Base-by-base conservation (phyloP, 1,140 invertebrate species). In the Cepaea nemoralis region DNA sequence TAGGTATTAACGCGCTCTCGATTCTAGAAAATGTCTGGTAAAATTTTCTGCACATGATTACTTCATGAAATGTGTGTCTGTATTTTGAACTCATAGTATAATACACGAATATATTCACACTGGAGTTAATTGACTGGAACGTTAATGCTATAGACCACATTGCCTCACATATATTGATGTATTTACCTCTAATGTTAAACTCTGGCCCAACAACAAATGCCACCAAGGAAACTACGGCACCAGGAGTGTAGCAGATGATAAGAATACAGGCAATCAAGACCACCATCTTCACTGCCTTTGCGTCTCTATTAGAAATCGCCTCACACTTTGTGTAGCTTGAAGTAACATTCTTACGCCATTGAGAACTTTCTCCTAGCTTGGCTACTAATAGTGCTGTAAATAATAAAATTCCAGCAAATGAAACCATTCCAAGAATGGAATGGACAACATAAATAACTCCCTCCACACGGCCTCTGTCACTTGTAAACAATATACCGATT, bases 81-180 rank as follows among this genome's bases (percentile, higher is more conserved):
- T 69, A 69, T 12, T 69, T 69, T 14, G 66, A 10, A 27, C 37
- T 69, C 66, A 69, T 69, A 12, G 5, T 69, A 31, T 69, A 69
- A 39, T 69, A 69, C 19, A 69, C 10, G 35, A 69, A 33, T 8
- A 69, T 69, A 39, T 69, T 69, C 8, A 69, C 31, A 27, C 66
- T 69, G 33, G 66, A 69, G 35, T 69, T 69, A 22, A 39, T 22
- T 10, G 35, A n/a, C 35, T 69, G 33, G n/a, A 35, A 69, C 3
- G 8, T 33, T 12, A 39, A 10, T 39, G 37, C 66, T 5, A 69
- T 22, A 69, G 66, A 37, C 66, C 66, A 69, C 27, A 24, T 3
- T 35, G 37, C 66, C 31, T 19, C 19, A 39, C 27, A 69, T 10
- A 37, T 35, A 22, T 37, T 39, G 1, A 37, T 3, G n/a, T 69